phyloP scores from a whole-genome alignment of 1,140 invertebrate species.

The Ceratitis capitata region DNA sequence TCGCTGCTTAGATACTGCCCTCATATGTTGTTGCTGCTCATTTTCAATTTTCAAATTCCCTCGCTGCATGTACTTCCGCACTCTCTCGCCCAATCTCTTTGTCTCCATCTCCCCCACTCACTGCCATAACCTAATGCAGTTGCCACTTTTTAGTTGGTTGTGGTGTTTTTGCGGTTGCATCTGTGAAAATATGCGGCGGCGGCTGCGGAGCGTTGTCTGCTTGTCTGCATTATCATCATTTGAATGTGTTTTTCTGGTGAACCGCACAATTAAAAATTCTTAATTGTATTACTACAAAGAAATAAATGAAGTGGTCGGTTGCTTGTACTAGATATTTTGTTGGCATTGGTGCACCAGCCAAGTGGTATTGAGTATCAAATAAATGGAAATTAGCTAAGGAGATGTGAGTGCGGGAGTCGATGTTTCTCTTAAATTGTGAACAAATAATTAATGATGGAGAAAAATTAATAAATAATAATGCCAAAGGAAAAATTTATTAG shows the following conservation, averaged over 20 bases:
- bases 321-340: background rate
- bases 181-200: conserved; percentile 32
- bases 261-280: conserved; percentile 40
- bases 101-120: no score
- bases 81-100: no score
- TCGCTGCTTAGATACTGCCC: background rate
- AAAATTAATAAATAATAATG: no score
- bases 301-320: conserved; percentile 17
- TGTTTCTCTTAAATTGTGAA: background rate
- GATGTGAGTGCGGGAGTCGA: background rate
- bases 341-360: background rate
- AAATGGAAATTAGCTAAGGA: background rate
- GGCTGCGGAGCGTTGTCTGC: background rate
- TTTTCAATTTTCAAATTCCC: conserved; percentile 15
- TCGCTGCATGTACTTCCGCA: no score
- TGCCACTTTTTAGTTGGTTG: background rate
- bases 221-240: conserved; percentile 31
- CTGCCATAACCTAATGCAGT: no score
- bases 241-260: conserved; percentile 34
- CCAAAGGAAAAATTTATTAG: no score
- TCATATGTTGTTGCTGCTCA: background rate
- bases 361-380: background rate
- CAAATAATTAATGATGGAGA: background rate
- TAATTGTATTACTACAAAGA: conserved; percentile 35
- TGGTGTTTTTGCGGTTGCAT: background rate